Evolutionary conservation across 1,140 invertebrate genomes (phyloP).

Genomic region (Lamellibrachia luymesi): DNA sequence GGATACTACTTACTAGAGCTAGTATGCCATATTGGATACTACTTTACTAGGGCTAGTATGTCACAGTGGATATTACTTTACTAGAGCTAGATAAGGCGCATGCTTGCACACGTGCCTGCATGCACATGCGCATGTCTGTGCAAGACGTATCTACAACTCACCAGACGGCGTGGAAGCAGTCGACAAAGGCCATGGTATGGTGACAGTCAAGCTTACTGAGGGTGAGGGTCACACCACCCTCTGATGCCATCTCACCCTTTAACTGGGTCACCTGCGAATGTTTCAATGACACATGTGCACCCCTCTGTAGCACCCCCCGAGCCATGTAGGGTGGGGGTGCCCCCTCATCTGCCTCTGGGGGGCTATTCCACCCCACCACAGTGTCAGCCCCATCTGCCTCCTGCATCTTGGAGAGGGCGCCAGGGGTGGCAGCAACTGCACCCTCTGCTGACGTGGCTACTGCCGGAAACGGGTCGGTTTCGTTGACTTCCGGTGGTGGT

Average conservation of each 20-base stretch:
- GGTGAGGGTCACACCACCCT: background rate
- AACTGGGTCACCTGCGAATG: background rate
- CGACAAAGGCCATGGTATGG: conserved; percentile 12
- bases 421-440: background rate
- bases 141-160: background rate
- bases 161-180: conserved; percentile 16
- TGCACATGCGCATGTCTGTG: too few relatives aligned
- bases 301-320: background rate
- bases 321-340: conserved; percentile 14
- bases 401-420: background rate
- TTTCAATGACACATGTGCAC: conserved; percentile 10
- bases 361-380: conserved; percentile 14
- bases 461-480: background rate
- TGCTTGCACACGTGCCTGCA: too few relatives aligned
- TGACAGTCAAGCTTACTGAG: conserved; percentile 15
- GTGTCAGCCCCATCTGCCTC: background rate
- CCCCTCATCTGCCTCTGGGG: background rate
- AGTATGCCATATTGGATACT: too few relatives aligned
- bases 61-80: too few relatives aligned
- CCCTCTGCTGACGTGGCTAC: background rate
- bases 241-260: background rate
- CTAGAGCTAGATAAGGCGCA: too few relatives aligned
- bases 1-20: too few relatives aligned
- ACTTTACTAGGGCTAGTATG: too few relatives aligned
- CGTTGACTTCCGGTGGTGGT: background rate